Conservation (phyloP, 1,140 invertebrate species). For the Polypedilum vanderplanki region DNA sequence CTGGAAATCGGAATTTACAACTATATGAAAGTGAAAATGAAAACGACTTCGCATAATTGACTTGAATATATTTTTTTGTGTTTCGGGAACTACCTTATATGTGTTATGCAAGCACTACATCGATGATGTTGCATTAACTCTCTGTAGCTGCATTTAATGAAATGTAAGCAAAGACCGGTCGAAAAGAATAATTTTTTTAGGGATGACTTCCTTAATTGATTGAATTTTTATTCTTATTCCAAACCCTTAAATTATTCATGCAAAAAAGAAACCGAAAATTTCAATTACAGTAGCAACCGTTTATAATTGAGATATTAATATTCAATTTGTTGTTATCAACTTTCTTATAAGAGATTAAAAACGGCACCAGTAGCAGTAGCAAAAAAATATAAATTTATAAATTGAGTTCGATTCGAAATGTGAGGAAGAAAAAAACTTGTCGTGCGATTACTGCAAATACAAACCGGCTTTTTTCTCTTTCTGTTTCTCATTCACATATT, state of each 20-base stretch:
- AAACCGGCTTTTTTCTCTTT: not conserved
- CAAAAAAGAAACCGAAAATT: not conserved
- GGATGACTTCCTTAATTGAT: not conserved
- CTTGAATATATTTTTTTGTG: not conserved
- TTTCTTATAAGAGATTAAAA: no score
- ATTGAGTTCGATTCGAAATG: not conserved
- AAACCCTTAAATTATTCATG: not conserved
- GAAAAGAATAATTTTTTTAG: not conserved
- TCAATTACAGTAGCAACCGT: not conserved
- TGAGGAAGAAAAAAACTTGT: not conserved
- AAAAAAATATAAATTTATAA: not conserved
- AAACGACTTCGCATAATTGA: not conserved
- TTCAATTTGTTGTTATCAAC: not conserved
- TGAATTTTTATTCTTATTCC: not conserved
- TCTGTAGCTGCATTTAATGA: not conserved
- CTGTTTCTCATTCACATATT: not conserved
- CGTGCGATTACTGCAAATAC: not conserved
- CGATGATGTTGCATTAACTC: not conserved
- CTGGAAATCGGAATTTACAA: constrained; percentile 6
- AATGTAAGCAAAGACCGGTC: not conserved
- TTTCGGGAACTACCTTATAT: not conserved
- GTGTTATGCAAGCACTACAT: constrained; percentile 1
- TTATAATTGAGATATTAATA: constrained; percentile 6
- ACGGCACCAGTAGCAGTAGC: not conserved
- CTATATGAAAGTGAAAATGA: constrained; percentile 13